Conservation (phyloP, 2,113 vertebrate species). For the Tauraco erythrolophus region DNA sequence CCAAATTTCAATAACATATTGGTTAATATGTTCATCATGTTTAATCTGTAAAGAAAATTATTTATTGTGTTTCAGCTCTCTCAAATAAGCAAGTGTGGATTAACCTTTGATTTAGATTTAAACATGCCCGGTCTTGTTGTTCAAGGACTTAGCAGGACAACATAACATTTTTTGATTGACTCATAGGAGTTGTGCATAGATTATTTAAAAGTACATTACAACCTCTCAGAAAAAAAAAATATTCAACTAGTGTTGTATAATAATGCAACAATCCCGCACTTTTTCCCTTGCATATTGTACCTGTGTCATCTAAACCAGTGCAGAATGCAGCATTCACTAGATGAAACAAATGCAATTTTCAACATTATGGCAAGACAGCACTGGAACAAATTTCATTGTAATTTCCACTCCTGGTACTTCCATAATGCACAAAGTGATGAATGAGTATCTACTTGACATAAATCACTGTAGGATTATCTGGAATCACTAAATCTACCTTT, state of each 20-base stretch:
- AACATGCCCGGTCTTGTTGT: constrained; percentile 52
- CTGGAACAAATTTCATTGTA: constrained; percentile 24
- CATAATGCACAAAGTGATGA: not conserved
- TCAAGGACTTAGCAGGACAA: constrained; percentile 44
- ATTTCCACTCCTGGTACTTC: constrained; percentile 26
- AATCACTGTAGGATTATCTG: not conserved
- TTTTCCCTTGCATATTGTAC: not conserved
- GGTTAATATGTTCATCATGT: constrained; percentile 35
- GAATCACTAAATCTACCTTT: not conserved
- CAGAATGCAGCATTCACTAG: constrained; percentile 16
- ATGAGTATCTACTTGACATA: not conserved
- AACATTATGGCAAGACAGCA: not conserved
- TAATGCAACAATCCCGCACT: not conserved
- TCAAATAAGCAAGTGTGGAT: constrained; percentile 73
- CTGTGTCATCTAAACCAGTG: not conserved
- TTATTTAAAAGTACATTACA: constrained; percentile 53
- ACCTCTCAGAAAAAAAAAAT: not conserved
- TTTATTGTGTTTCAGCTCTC: constrained; percentile 52
- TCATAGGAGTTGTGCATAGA: constrained; percentile 25
- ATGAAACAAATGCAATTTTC: constrained; percentile 22
- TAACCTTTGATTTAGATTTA: constrained; percentile 72
- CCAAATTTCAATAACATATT: constrained; percentile 44
- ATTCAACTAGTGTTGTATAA: not conserved
- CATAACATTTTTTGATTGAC: constrained; percentile 35
- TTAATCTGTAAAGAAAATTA: constrained; percentile 69